phyloP scores from a whole-genome alignment of 2,888 invertebrate genomes.

The Lampropteryx suffumata region DNA sequence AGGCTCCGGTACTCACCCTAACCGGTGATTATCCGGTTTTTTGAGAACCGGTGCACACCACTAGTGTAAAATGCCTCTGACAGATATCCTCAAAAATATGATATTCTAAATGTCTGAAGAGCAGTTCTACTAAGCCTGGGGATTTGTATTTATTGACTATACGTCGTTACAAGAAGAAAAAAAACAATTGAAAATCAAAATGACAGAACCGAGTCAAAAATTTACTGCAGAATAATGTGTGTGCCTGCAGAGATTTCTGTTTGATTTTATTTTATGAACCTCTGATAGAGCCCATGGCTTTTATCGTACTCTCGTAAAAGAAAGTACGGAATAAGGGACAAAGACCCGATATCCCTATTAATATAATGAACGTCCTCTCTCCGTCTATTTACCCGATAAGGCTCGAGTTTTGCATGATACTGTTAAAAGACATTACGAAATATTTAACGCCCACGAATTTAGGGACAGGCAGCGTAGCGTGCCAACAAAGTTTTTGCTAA shows the following conservation, averaged over 20 bases:
- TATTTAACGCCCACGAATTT: slow-evolving; percentile 2
- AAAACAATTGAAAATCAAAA: slow-evolving; percentile 6
- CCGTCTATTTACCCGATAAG: slow-evolving; percentile 43
- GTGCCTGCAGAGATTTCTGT: slow-evolving; percentile 38
- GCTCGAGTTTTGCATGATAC: slow-evolving; percentile 35
- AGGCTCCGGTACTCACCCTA: no score
- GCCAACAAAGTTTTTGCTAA: slow-evolving; percentile 6
- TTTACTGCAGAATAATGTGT: slow-evolving; percentile 34
- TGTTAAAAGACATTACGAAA: slow-evolving; percentile 26
- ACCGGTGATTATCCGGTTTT: no score
- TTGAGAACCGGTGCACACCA: no score
- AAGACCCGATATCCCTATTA: slow-evolving; percentile 50
- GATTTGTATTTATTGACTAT: no score
- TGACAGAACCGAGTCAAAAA: slow-evolving; percentile 16
- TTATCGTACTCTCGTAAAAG: slow-evolving; percentile 54
- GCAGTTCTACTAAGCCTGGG: no score
- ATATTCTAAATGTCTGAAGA: no score
- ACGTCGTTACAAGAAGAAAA: no score
- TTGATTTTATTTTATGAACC: slow-evolving; percentile 51
- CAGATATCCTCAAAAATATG: no score
- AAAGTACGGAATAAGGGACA: slow-evolving; percentile 51
- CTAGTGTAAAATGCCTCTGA: no score
- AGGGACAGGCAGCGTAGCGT: not conserved
- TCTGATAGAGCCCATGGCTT: slow-evolving; percentile 41
- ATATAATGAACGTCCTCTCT: slow-evolving; percentile 45